phyloP scores from a whole-genome alignment of 2,888 invertebrate genomes.

The Pristionchus arcanus region DNA sequence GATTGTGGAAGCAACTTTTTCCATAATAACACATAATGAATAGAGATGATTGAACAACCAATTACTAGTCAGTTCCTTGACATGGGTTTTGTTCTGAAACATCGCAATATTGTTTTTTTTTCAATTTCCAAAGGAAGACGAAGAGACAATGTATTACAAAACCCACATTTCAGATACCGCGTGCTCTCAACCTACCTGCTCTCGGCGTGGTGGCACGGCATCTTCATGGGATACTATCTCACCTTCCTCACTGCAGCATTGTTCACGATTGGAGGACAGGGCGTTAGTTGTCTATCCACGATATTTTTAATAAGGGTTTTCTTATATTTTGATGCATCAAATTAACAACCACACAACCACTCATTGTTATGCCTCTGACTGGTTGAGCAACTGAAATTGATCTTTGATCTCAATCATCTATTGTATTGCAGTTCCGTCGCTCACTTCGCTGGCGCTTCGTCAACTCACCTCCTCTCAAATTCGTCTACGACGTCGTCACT shows the following conservation, averaged over 20 bases:
- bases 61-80: too few species aligned
- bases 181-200: conserved; percentile 89
- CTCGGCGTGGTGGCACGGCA: conserved; percentile 93
- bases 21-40: neutral
- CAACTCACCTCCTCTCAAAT: conserved; percentile 83
- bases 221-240: conserved; percentile 87
- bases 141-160: neutral
- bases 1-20: too few species aligned
- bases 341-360: too few species aligned
- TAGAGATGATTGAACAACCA: too few species aligned
- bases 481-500: conserved; percentile 89
- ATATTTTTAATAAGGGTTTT: too few species aligned
- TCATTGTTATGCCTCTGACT: neutral
- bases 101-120: neutral
- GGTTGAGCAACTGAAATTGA: neutral
- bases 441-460: conserved; percentile 88
- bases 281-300: conserved; percentile 76
- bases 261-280: conserved; percentile 90
- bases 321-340: too few species aligned
- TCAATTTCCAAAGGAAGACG: neutral
- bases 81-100: too few species aligned
- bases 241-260: conserved; percentile 94
- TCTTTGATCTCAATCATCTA: neutral
- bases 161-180: conserved; percentile 80
- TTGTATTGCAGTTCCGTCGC: conserved; percentile 85